Percentiles rank a stretch among this genome's conserved stretches.
These are phyloP conservation scores for Stratiolaelaps scimitus DNA, from an alignment of 1,140 invertebrate genomes.

Conservation along the genomic window DNA sequence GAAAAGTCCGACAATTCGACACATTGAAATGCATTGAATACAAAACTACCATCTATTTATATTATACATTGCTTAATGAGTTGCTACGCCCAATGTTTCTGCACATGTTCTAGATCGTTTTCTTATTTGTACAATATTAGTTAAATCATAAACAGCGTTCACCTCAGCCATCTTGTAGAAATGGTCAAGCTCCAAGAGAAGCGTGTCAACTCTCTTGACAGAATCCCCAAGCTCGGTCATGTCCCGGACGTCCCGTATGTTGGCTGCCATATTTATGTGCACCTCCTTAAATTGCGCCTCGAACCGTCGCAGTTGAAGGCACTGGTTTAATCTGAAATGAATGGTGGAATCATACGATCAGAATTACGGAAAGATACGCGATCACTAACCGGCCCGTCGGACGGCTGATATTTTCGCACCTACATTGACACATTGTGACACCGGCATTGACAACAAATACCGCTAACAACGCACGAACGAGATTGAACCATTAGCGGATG, in stretches of 20 bases:
- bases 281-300: slow-evolving; percentile 73
- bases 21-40: slow-evolving; percentile 17
- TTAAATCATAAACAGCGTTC: slow-evolving; percentile 37
- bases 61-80: neutral
- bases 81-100: neutral
- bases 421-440: too few species aligned
- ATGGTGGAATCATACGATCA: too few species aligned
- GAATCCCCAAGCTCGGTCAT: slow-evolving; percentile 76
- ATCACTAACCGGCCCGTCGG: too few species aligned
- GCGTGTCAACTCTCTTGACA: slow-evolving; percentile 56
- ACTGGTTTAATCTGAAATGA: slow-evolving; percentile 55
- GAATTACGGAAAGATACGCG: too few species aligned
- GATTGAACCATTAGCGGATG: too few species aligned
- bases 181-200: slow-evolving; percentile 59
- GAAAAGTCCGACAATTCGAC: slow-evolving; percentile 34
- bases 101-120: too few species aligned
- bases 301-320: slow-evolving; percentile 72
- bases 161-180: slow-evolving; percentile 63
- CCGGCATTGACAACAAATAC: too few species aligned
- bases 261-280: slow-evolving; percentile 42
- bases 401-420: too few species aligned
- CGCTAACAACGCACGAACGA: too few species aligned
- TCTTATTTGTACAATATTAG: neutral
- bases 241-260: slow-evolving; percentile 42
- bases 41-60: slow-evolving; percentile 23